Percentiles rank a stretch among this genome's conserved stretches.
phyloP scores from a whole-genome alignment of 2,113 vertebrate species.

The Lagopus leucura region DNA sequence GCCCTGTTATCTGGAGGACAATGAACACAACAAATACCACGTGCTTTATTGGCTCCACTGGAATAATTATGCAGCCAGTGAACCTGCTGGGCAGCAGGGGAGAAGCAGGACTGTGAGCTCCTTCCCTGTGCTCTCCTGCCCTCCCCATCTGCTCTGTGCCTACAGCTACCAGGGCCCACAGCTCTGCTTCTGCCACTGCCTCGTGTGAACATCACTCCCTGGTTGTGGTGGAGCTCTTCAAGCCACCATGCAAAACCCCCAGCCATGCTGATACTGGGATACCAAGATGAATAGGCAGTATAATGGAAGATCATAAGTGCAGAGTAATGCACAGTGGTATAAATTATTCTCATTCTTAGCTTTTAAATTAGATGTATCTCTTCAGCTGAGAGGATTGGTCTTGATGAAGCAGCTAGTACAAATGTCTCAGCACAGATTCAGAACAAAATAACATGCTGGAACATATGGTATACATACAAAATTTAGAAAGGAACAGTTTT shows the following conservation, averaged over 20 bases:
- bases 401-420: constrained; percentile 8
- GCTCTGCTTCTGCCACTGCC: not conserved
- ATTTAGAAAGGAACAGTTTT: constrained; percentile 3
- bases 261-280: not conserved
- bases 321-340: not conserved
- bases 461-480: not conserved
- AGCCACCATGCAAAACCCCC: not conserved
- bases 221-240: not conserved
- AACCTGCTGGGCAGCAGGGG: constrained; percentile 35
- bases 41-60: not conserved
- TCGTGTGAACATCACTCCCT: accelerated
- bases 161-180: not conserved
- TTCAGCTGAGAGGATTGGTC: not conserved
- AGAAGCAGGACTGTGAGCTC: not conserved
- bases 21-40: not conserved
- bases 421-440: not conserved
- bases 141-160: constrained; percentile 61
- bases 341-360: not conserved
- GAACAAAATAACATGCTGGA: not conserved
- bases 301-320: not conserved
- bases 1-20: constrained; percentile 25
- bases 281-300: not conserved
- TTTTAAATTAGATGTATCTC: constrained; percentile 1
- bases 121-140: not conserved
- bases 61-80: constrained; percentile 49